Percentiles rank a stretch among this genome's conserved stretches.
These are phyloP conservation scores for Oxygymnocypris stewartii DNA, from an alignment of 2,113 vertebrate species.

Conservation along the genomic window DNA sequence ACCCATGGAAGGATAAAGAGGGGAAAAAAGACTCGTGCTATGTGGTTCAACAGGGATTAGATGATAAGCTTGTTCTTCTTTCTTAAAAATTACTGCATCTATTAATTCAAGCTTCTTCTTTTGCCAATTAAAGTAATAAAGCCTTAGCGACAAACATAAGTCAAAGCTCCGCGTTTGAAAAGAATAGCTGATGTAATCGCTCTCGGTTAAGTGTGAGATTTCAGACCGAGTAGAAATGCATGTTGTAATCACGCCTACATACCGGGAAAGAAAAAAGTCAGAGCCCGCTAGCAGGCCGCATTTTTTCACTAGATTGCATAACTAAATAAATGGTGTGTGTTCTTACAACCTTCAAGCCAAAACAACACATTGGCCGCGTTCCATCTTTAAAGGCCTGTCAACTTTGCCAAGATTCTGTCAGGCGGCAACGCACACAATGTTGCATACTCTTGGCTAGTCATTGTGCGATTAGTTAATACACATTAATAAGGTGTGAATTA, in stretches of 20 bases:
- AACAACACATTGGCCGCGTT: constrained; percentile 72
- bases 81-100: background rate
- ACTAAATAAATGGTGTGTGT: constrained; percentile 66
- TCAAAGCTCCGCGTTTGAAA: background rate
- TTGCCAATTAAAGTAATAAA: constrained; percentile 54
- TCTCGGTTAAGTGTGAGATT: constrained; percentile 54
- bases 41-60: background rate
- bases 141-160: constrained; percentile 55
- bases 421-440: constrained; percentile 69
- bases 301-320: constrained; percentile 71
- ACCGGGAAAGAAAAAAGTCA: constrained; percentile 56
- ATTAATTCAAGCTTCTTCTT: constrained; percentile 50
- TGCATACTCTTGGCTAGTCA: constrained; percentile 69
- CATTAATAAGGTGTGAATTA: constrained; percentile 66
- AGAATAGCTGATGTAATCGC: constrained; percentile 45
- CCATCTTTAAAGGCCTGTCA: constrained; percentile 65
- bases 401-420: constrained; percentile 79
- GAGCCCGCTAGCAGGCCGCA: constrained; percentile 59
- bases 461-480: constrained; percentile 71
- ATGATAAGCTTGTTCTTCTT: background rate
- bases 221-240: constrained; percentile 62
- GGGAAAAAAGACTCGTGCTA: background rate
- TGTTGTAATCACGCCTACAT: constrained; percentile 55
- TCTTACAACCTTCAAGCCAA: constrained; percentile 66
- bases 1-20: constrained; percentile 64